Base-by-base conservation (phyloP, 2,888 invertebrate species). In the Phyllotreta striolata region DNA sequence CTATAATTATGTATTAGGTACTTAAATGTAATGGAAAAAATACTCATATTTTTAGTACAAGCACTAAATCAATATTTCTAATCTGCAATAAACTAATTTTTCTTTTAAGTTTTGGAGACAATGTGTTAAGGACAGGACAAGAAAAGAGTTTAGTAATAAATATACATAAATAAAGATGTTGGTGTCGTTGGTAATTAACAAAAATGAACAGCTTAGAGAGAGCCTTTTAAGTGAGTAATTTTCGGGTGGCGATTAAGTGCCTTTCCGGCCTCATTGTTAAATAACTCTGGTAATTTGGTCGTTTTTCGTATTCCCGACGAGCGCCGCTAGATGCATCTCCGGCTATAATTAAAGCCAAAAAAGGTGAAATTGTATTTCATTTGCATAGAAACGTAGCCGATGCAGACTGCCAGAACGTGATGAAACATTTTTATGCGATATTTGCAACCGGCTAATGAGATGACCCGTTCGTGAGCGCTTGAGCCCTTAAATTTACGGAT, bases 351-450 rank as follows among this genome's bases (percentile, higher is more conserved):
- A 74, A 69, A 72, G 68, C 69, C 51, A 55, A 70, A 70, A 73
- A 64, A 64, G 57, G 69, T 65, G 57, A 67, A 70, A 73, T 69
- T 63, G 71, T 61, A 68, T 64, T 24, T 66, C 70, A 74, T 75
- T 75, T 75, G 73, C 76, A 76, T 76, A 71, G 69, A 68, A 72
- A 70, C 67, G 68, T 62, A 55, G 56, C 63, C 61, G 60, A 57
- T 66, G 66, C 63, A 66, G 66, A 71, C 65, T 69, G 66, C 62
- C 69, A 63, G 68, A 70, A 75, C 74, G 75, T 75, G 76, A 74
- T 73, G 73, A 68, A 74, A 76, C 75, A 74, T 75, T 74, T 75
- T 77, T 76, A 75, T 75, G 74, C 62, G 72, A 75, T 72, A 74
- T 75, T 74, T 71, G 67, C 69, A 71, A 66, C 24, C 70, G 71